Percentiles rank a stretch among this genome's conserved stretches.
Evolutionary conservation across 2,113 vertebrate species (phyloP).

Genomic region (Lanius collurio): DNA sequence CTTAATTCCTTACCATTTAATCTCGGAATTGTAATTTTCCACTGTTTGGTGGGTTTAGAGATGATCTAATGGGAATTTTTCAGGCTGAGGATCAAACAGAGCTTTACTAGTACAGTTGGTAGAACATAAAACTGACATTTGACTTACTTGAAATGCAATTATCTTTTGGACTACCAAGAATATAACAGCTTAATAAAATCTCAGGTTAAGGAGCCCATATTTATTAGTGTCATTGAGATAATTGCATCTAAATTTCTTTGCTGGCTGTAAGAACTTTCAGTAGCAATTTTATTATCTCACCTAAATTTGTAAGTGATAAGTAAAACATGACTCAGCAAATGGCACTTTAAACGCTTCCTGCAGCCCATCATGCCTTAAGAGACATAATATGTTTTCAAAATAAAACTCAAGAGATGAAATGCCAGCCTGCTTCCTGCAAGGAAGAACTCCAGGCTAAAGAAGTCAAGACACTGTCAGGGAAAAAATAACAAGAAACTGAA

Average conservation of each 20-base stretch:
- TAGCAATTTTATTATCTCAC: constrained; percentile 24
- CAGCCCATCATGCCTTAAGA: not conserved
- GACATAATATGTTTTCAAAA: not conserved
- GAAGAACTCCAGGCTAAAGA: not conserved
- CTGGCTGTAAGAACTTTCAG: constrained; percentile 19
- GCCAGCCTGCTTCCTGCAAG: not conserved
- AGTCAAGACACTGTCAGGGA: not conserved
- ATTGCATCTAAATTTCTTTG: constrained; percentile 32
- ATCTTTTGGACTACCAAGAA: not conserved
- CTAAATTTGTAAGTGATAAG: constrained; percentile 13
- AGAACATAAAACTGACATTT: not conserved
- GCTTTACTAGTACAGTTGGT: not conserved
- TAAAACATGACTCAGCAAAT: not conserved
- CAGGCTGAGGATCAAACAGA: not conserved
- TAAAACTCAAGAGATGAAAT: not conserved
- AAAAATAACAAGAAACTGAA: not conserved
- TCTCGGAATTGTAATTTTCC: not conserved
- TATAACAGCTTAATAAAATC: not conserved
- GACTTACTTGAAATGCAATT: constrained; percentile 2
- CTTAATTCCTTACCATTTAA: not conserved
- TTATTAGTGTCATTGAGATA: constrained; percentile 34
- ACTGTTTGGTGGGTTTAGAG: not conserved
- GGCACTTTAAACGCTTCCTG: constrained; percentile 17
- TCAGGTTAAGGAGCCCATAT: constrained; percentile 8
- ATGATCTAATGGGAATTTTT: not conserved